A percentile compares a stretch with the other conserved stretches of the same genome.
Evolutionary conservation across 2,113 vertebrate species (phyloP).

Genomic region (Pseudopipra pipra): DNA sequence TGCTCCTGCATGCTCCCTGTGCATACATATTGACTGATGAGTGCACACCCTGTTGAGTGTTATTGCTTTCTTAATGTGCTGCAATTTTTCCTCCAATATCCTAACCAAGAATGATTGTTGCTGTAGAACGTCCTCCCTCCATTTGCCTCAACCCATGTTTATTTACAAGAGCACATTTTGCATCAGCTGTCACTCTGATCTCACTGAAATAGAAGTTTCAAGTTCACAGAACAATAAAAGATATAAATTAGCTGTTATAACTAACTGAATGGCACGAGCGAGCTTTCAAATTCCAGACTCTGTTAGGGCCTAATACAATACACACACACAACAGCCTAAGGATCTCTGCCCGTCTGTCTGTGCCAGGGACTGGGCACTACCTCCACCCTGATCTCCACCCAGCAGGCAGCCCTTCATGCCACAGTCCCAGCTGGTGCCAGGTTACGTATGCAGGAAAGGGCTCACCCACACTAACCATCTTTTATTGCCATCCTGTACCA

Average conservation of each 20-base stretch:
- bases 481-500: not conserved
- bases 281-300: not conserved
- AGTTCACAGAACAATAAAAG: not conserved
- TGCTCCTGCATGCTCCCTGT: not conserved
- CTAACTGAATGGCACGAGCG: not conserved
- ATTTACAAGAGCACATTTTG: slow-evolving; percentile 13
- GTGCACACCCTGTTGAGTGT: slow-evolving; percentile 14
- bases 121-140: slow-evolving; percentile 15
- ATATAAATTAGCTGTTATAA: slow-evolving; percentile 10
- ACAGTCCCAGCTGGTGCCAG: not conserved
- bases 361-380: not conserved
- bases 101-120: slow-evolving; percentile 21
- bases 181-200: not conserved
- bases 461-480: not conserved
- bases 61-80: slow-evolving; percentile 41
- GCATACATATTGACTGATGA: slow-evolving; percentile 35
- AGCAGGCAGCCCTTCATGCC: not conserved
- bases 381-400: not conserved
- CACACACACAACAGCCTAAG: not conserved
- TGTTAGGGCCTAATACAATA: not conserved
- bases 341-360: not conserved
- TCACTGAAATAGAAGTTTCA: not conserved
- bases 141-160: not conserved
- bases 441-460: not conserved
- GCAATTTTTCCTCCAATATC: slow-evolving; percentile 34